Evolutionary conservation across 2,888 invertebrate species (phyloP), one percentile per base, ranked within the genome.

Genomic region (Pterostichus niger): DNA sequence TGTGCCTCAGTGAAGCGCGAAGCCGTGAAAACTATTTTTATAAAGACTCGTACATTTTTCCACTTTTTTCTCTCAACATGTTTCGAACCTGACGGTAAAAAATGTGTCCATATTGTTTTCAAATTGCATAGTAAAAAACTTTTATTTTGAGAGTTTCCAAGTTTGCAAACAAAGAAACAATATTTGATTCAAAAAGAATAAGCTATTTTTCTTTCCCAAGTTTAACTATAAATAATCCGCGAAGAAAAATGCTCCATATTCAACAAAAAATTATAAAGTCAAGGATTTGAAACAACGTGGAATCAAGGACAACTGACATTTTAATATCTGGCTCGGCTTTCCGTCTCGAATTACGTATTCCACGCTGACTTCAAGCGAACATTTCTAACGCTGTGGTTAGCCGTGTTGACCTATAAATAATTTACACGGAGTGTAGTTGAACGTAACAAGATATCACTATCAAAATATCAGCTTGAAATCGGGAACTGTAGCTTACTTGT

Each of bases 91-190:
- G 68, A 44, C 68, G 44, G 68, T 13, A 71, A 71, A 71, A 71
- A 71, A 71, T 71, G 44, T 17, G 13, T 17, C 44, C 68, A 71
- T 71, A 71, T 71, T 71, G 68, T 71, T 71, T 71, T 71, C 68
- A 71, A 71, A 71, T 71, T 71, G 68, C 44, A 71, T 71, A 40
- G 64, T 64, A 35, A 64, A 61, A 64, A 64, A 33, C 33, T 64
- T 64, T 64, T n/a, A 33, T 64, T 64, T 35, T 64, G 33, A 35
- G 31, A 64, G 31, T 64, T 44, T 6, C 15, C 35, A 64, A 64
- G 64, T 64, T 64, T 71, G n/a, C 68, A 10, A 71, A 44, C 68
- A 68, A 17, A 40, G 44, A 71, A 71, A 71, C 44, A 71, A 71
- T 44, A 71, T 71, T 71, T 71, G 68, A 71, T 64, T 59, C 59